Base-by-base conservation (phyloP, 2,113 vertebrate species). In the Gracilinanus agilis region DNA sequence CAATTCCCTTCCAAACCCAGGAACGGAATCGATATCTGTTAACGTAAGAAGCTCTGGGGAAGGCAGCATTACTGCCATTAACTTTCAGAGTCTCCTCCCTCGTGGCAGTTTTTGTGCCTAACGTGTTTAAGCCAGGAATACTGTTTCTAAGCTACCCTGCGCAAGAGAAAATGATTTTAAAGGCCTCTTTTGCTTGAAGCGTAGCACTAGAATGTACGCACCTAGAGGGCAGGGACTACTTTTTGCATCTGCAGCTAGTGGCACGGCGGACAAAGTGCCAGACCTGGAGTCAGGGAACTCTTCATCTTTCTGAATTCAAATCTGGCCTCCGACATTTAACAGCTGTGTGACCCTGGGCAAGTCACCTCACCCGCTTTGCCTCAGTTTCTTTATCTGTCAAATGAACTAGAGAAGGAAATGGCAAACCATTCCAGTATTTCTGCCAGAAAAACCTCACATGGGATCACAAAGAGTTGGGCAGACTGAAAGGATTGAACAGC, bases 101-200 rank as follows among this genome's bases (percentile, higher is more conserved):
- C 94, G 96, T 95, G 95, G 88, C 53, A 92, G 96, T 90, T 93
- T 95, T 89, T 93, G 93, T 95, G 44, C 55, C 90, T 91, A 95
- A 96, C 92, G 89, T 44, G 21, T 24, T 44, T 95, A 97, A 94
- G 89, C 90, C 92, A 97, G 90, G 95, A 96, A 96, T 49, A 97
- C 44, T 95, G 56, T 29, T 90, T 83, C 88, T 92, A 92, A 55
- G 24, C 92, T 92, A 93, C 92, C 95, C 90, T 95, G 34, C 21
- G 93, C 94, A 90, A 96, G 96, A 93, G 92, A 93, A 67, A n/a
- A 53, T 53, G 54, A 54, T 53, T 92, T 90, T 95, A 96, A 53
- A 92, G 93, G 90, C 96, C 94, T 94, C 93, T 53, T 96, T 58
- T 67, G 21, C 94, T 92, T 21, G 90, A 58, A 95, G 75, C 11